phyloP scores from a whole-genome alignment of 2,888 invertebrate species.

The Poecilus cupreus region DNA sequence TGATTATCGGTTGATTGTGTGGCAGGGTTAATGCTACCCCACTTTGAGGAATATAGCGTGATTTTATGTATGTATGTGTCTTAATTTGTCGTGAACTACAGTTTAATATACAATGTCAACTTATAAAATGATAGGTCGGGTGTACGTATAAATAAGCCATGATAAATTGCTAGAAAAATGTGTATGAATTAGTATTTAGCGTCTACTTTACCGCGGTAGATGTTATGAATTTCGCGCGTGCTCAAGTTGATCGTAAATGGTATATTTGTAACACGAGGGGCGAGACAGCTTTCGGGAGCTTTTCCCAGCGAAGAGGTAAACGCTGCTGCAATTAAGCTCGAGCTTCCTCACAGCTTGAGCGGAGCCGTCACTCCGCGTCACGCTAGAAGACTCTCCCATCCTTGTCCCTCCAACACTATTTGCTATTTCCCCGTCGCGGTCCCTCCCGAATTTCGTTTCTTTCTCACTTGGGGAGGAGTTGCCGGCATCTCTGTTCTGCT shows the following conservation, averaged over 20 bases:
- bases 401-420: no score
- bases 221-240: neutral
- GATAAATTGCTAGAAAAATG: neutral
- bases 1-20: no score
- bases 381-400: neutral
- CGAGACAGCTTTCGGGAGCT: neutral
- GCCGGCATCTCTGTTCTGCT: neutral
- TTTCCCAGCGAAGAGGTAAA: neutral
- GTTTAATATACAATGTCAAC: no score
- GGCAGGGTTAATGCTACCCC: no score
- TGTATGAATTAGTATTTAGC: neutral
- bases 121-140: no score
- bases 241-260: neutral
- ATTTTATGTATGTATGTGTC: no score
- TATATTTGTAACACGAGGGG: neutral
- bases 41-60: no score
- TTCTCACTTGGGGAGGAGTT: no score
- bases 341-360: neutral
- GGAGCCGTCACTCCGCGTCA: neutral
- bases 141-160: no score
- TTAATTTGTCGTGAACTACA: no score
- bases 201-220: neutral
- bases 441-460: no score
- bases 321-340: conserved; percentile 25
- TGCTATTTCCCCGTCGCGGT: no score